phyloP scores from a whole-genome alignment of 2,113 vertebrate genomes.

The Eidolon helvum region DNA sequence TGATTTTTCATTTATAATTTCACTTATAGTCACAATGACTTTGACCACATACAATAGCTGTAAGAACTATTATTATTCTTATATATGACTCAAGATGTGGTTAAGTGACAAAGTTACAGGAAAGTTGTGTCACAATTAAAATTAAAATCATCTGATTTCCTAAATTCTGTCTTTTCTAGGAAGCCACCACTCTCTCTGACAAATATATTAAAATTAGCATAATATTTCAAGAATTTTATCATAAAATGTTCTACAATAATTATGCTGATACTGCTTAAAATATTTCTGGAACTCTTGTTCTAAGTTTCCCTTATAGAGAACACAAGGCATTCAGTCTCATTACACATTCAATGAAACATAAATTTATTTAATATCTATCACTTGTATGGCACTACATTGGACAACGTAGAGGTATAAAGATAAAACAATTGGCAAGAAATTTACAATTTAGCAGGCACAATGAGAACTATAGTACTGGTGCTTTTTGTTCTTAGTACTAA shows the following conservation, averaged over 20 bases:
- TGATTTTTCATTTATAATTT: background rate
- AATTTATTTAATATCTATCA: background rate
- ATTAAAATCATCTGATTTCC: conserved; percentile 20
- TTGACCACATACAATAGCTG: background rate
- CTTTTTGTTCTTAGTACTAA: background rate
- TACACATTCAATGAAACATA: background rate
- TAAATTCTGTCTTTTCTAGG: background rate
- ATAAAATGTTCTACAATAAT: background rate
- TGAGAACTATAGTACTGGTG: background rate
- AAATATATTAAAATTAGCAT: conserved; percentile 25
- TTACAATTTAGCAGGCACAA: background rate
- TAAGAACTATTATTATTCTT: background rate
- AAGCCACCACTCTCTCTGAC: background rate
- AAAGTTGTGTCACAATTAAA: conserved; percentile 29
- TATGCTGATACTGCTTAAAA: background rate
- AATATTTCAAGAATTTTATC: conserved; percentile 6
- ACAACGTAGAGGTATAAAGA: background rate
- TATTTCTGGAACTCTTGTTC: background rate
- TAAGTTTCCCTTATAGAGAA: background rate
- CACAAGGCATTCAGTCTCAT: background rate
- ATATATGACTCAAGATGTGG: background rate
- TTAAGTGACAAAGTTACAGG: background rate
- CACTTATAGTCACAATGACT: background rate
- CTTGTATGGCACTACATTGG: background rate
- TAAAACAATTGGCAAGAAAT: background rate